Evolutionary conservation across 1,140 invertebrate genomes (phyloP).

Genomic region (Cepaea nemoralis): DNA sequence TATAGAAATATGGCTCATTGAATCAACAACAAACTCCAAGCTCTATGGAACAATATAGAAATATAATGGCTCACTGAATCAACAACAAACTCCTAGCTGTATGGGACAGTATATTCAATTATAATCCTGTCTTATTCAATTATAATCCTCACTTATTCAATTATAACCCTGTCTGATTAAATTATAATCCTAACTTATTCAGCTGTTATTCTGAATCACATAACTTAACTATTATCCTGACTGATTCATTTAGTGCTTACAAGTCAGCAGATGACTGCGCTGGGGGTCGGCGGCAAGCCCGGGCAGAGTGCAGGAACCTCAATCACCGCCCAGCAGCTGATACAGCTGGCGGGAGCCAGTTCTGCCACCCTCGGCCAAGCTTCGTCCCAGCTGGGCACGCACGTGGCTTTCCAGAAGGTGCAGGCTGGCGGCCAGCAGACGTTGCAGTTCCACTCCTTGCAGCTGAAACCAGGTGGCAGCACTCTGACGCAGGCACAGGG

Average conservation of each 20-base stretch:
- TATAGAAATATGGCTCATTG: too few relatives aligned
- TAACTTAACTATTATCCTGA: too few relatives aligned
- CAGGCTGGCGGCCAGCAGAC: constrained; percentile 49
- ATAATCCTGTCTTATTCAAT: too few relatives aligned
- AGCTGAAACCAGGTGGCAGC: constrained; percentile 74
- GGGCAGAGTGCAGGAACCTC: constrained; percentile 42
- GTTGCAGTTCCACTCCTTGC: constrained; percentile 68
- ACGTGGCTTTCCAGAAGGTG: constrained; percentile 54
- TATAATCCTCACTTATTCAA: too few relatives aligned
- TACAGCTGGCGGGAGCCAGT: constrained; percentile 53
- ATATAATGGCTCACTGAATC: too few relatives aligned
- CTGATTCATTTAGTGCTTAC: constrained; percentile 41
- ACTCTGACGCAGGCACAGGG: constrained; percentile 67
- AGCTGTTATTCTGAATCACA: too few relatives aligned
- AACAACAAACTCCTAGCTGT: too few relatives aligned
- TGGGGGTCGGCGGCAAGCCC: constrained; percentile 50
- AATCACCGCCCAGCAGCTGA: constrained; percentile 55
- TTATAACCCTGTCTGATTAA: too few relatives aligned
- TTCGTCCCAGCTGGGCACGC: constrained; percentile 35
- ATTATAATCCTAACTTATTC: too few relatives aligned
- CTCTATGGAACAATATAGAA: too few relatives aligned
- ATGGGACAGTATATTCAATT: too few relatives aligned
- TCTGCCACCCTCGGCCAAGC: constrained; percentile 44
- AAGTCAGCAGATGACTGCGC: constrained; percentile 50
- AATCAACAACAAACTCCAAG: too few relatives aligned